Evolutionary conservation across 2,113 vertebrate genomes (phyloP), one percentile per base, ranked within the genome.

Genomic region (Gallinago media): DNA sequence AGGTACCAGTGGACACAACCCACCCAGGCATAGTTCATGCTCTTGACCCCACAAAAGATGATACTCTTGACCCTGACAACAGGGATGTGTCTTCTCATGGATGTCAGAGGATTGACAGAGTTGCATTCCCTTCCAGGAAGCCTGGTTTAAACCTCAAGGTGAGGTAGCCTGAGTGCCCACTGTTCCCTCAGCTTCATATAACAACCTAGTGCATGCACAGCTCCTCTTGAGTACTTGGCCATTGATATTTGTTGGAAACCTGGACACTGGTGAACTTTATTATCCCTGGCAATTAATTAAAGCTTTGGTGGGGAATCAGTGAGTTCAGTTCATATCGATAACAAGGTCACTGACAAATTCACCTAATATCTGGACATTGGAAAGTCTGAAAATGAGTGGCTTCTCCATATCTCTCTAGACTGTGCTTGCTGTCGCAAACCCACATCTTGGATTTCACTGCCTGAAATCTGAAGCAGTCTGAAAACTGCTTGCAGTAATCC

Each of bases 81-180:
- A 71, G 17, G 23, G 26, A 31, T 23, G 3, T 47, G 6, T 50
- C 8, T 32, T 68, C n/a, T 42, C 23, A 6, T 14, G 9, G 22
- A 36, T 85, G 15, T 47, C 74, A 67, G 32, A 76, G 16, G 66
- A 85, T 50, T 49, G 9, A 9, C 31, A 68, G 31, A 62, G 36
- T 71, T 78, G 14, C n/a, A 21, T 65, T 93, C 10, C 13, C n/a
- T 75, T 73, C 66, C 50, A 76, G 36, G 55, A 79, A 67, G 17
- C 14, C 32, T 74, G 15, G 32, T 42, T 89, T 55, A 65, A 89
- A 59, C n/a, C 19, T 78, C 31, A 12, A 44, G 47, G 13, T 10
- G 0, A 0, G 29, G n/a, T 63, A 71, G 46, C 14, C 59, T 40
- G 23, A 44, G 11, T 32, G 23, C 19, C 32, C 17, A 6, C 8